These are phyloP conservation scores for Lepeophtheirus nordmannii DNA, from an alignment of 2,888 invertebrate species.

Conservation along the genomic window DNA sequence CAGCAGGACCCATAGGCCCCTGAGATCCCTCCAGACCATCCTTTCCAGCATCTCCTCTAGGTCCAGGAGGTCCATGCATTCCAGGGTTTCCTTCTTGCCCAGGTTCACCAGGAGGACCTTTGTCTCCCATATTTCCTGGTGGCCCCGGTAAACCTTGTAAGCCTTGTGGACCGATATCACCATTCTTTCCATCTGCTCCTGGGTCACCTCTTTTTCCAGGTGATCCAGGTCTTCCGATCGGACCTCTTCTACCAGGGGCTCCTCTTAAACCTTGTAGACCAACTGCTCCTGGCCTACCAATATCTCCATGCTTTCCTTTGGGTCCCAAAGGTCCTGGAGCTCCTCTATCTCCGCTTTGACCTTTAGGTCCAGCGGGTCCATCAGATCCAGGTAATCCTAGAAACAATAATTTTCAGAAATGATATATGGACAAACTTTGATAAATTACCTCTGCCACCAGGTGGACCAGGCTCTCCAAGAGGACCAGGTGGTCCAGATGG, in stretches of 20 bases:
- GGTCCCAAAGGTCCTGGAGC: constrained; percentile 32
- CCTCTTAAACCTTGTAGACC: constrained; percentile 44
- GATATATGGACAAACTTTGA: too few relatives aligned
- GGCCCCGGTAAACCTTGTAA: constrained; percentile 62
- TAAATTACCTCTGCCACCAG: too few relatives aligned
- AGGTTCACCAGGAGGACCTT: constrained; percentile 53
- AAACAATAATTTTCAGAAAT: too few relatives aligned
- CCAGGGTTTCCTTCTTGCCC: constrained; percentile 65
- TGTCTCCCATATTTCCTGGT: constrained; percentile 59
- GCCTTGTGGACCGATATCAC: constrained; percentile 63
- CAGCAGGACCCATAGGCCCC: constrained; percentile 48
- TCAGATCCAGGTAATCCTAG: constrained; percentile 58
- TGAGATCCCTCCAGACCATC: constrained; percentile 37
- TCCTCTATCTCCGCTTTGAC: constrained; percentile 55
- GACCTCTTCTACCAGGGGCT: constrained; percentile 51
- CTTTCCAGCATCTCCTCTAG: constrained; percentile 60
- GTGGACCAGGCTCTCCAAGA: constrained; percentile 40
- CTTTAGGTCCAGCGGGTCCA: constrained; percentile 58
- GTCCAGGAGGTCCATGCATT: constrained; percentile 54
- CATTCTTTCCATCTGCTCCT: constrained; percentile 69
- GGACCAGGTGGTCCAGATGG: constrained; percentile 42
- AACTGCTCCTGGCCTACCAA: constrained; percentile 44
- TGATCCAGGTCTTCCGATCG: constrained; percentile 34
- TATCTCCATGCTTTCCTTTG: constrained; percentile 40
- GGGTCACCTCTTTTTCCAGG: constrained; percentile 41